phyloP scores from a whole-genome alignment of 2,797 vertebrate genomes.

The Chiloscyllium punctatum region DNA sequence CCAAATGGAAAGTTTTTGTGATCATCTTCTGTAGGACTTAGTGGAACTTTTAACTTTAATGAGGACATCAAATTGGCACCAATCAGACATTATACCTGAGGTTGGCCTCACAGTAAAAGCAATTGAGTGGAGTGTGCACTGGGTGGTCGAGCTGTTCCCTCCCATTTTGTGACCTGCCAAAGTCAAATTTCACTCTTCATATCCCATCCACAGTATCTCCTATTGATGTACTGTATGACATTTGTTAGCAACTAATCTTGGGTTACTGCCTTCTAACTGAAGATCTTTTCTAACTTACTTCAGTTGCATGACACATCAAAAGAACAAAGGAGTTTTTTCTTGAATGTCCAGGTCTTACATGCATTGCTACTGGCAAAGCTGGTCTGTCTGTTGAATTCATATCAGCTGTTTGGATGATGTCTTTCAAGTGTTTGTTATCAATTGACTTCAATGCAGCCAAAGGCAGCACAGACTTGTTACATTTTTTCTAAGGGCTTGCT shows the following conservation, averaged over 20 bases:
- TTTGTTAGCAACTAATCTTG: not conserved
- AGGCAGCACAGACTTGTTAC: not conserved
- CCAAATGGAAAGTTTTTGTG: not conserved
- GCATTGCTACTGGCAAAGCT: not conserved
- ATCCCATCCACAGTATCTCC: not conserved
- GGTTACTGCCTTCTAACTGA: not conserved
- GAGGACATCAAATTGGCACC: not conserved
- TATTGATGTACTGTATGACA: not conserved
- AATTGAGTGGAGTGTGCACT: not conserved
- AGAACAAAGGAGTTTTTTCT: not conserved
- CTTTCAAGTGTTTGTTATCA: not conserved
- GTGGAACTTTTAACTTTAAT: not conserved
- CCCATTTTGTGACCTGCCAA: not conserved
- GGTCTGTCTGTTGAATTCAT: constrained; percentile 3
- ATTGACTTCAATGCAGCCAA: not conserved
- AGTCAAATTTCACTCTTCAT: not conserved
- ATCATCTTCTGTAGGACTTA: not conserved
- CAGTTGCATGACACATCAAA: not conserved
- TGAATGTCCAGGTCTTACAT: not conserved
- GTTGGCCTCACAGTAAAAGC: not conserved
- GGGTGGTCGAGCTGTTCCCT: not conserved
- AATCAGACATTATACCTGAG: not conserved
- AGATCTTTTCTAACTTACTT: not conserved
- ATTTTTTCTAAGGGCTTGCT: not conserved
- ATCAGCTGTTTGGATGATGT: not conserved